Evolutionary conservation across 2,888 invertebrate genomes (phyloP).

Genomic region (Hermodice carunculata): DNA sequence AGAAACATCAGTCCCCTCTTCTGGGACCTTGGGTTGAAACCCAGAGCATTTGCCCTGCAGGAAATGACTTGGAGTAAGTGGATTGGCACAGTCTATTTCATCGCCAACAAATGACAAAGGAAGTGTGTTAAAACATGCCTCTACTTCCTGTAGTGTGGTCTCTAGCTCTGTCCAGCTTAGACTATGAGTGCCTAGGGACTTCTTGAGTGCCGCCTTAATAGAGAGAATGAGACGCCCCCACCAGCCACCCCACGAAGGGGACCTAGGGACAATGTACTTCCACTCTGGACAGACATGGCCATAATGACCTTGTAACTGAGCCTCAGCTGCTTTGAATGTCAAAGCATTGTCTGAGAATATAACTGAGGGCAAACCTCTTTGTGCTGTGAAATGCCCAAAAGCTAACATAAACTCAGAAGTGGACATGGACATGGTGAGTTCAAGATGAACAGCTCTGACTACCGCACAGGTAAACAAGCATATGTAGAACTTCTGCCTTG

Average conservation of each 20-base stretch:
- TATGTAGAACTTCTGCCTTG: not conserved
- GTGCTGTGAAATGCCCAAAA: not conserved
- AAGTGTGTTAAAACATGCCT: not conserved
- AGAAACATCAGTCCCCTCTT: not conserved
- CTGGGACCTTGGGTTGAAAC: no score
- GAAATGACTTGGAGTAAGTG: not conserved
- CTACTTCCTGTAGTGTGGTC: not conserved
- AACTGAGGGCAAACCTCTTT: not conserved
- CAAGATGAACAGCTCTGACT: not conserved
- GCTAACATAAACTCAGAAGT: not conserved
- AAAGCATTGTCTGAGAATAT: not conserved
- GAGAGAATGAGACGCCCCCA: constrained; percentile 19
- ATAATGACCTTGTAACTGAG: not conserved
- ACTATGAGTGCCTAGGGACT: not conserved
- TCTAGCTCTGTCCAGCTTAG: not conserved
- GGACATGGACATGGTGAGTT: not conserved
- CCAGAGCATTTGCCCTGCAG: no score
- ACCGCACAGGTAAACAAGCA: not conserved
- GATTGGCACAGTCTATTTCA: not conserved
- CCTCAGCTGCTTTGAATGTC: not conserved
- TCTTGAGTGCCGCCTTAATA: constrained; percentile 1
- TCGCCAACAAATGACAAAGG: constrained; percentile 1
- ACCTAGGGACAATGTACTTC: constrained; percentile 14
- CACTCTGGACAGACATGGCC: constrained; percentile 4
- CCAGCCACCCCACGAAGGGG: constrained; percentile 30